Evolutionary conservation across 2,888 invertebrate genomes (phyloP).

Genomic region (Leistus spinibarbis): DNA sequence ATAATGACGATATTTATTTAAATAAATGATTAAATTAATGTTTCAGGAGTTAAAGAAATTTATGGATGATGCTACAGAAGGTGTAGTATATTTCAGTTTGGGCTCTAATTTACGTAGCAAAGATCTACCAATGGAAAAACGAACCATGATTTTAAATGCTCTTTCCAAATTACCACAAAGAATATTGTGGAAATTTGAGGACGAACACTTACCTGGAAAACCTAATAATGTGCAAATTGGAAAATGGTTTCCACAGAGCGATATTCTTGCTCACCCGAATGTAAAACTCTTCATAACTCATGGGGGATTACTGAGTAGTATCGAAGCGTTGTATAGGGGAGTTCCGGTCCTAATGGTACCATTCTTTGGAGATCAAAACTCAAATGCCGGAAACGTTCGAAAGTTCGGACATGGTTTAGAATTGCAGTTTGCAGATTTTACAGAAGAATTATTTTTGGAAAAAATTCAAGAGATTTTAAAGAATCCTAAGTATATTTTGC

Average conservation of each 20-base stretch:
- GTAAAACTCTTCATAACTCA: slow-evolving; percentile 64
- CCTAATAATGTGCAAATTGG: slow-evolving; percentile 49
- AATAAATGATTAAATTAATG: background rate
- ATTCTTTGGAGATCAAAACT: slow-evolving; percentile 60
- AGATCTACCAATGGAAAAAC: slow-evolving; percentile 46
- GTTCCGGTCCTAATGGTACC: slow-evolving; percentile 62
- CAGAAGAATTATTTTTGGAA: slow-evolving; percentile 53
- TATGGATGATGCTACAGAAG: slow-evolving; percentile 49
- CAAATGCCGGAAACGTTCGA: slow-evolving; percentile 57
- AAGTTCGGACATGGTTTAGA: slow-evolving; percentile 55
- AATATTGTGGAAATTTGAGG: slow-evolving; percentile 54
- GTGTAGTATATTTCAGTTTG: slow-evolving; percentile 53
- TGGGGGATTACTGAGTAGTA: slow-evolving; percentile 63
- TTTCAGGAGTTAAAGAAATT: slow-evolving; percentile 47
- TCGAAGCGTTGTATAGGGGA: slow-evolving; percentile 60
- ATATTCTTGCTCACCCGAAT: slow-evolving; percentile 60
- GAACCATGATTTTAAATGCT: slow-evolving; percentile 47
- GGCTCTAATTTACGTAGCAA: slow-evolving; percentile 51
- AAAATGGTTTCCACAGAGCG: slow-evolving; percentile 53
- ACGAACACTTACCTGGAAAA: slow-evolving; percentile 45
- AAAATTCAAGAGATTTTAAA: slow-evolving; percentile 54
- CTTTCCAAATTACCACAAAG: slow-evolving; percentile 51
- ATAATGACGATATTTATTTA: background rate
- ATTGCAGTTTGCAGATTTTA: slow-evolving; percentile 53
- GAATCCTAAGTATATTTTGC: slow-evolving; percentile 46